Base-by-base conservation (phyloP, 2,113 vertebrate genomes). In the Anoura caudifer region DNA sequence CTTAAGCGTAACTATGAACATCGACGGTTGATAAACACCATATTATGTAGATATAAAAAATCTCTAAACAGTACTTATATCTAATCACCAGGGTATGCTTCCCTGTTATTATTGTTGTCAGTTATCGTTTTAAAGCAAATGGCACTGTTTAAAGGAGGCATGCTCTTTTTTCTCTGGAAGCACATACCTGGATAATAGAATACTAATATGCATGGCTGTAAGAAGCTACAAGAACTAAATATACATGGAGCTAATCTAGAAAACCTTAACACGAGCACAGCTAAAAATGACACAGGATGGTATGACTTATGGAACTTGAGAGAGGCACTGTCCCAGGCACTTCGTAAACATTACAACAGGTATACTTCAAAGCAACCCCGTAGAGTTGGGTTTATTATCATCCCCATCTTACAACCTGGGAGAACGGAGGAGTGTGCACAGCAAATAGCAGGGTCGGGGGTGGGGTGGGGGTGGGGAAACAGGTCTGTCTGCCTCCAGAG, bases 51-150 rank as follows among this genome's bases (percentile, higher is more conserved):
- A 81, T 65, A 52, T 47, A 65, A 73, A 50, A 80, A 50, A 24
- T 83, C 69, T 83, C 69, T 73, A 87, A 75, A 72, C 33, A 70
- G 54, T 91, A 28, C 77, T 96, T 91, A 81, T 93, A 87, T 47
- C 41, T 86, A 83, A 88, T 52, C 76, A 79, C 22, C 69, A 65
- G 16, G 65, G 41, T 52, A 69, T 77, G 59, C 9, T 6, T 77
- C 63, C n/a, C 43, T 72, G 12, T 87, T 73, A 77, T 87, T 80
- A 47, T 67, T 73, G 50, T 69, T 70, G 8, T 87, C 31, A 20
- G 61, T 67, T 47, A 79, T 75, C 33, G 52, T 90, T 87, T 61
- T 59, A 88, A 80, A 92, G 33, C 43, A 96, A 76, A 73, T 47
- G 69, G 14, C 45, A 69, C 38, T 67, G 65, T 54, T 85, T 90